Percentiles rank a stretch among this genome's conserved stretches.
Conservation (phyloP, 2,797 vertebrate genomes). For the Pantherophis alleghaniensis region DNA sequence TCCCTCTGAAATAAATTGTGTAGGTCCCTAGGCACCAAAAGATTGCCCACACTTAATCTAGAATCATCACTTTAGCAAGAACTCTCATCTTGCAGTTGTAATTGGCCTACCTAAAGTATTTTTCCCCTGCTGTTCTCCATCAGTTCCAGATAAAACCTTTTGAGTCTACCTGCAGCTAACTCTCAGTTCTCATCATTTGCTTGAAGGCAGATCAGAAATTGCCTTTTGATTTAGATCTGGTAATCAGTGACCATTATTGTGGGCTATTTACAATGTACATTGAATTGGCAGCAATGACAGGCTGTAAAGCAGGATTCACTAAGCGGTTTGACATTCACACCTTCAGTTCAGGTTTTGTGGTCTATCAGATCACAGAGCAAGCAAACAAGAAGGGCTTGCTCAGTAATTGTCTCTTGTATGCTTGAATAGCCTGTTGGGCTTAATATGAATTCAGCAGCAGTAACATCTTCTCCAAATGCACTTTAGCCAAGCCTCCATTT, state of each 20-base stretch:
- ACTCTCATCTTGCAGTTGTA: background rate
- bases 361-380: background rate
- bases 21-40: background rate
- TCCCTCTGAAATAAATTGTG: background rate
- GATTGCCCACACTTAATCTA: background rate
- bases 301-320: background rate
- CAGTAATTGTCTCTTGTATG: background rate
- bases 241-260: slow-evolving; percentile 10
- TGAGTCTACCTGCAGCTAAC: background rate
- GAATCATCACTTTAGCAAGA: background rate
- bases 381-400: background rate
- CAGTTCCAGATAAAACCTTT: background rate
- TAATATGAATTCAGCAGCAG: background rate
- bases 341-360: slow-evolving; percentile 7
- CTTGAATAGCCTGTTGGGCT: background rate
- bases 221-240: background rate
- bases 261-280: background rate
- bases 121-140: background rate
- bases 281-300: background rate
- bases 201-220: background rate
- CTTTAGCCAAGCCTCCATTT: background rate
- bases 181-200: background rate
- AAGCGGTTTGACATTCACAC: background rate
- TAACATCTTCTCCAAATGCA: background rate
- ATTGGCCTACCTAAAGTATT: background rate